A percentile compares a stretch with the other conserved stretches of the same genome.
Conservation (phyloP, 2,113 vertebrate genomes). For the Diadophis punctatus region DNA sequence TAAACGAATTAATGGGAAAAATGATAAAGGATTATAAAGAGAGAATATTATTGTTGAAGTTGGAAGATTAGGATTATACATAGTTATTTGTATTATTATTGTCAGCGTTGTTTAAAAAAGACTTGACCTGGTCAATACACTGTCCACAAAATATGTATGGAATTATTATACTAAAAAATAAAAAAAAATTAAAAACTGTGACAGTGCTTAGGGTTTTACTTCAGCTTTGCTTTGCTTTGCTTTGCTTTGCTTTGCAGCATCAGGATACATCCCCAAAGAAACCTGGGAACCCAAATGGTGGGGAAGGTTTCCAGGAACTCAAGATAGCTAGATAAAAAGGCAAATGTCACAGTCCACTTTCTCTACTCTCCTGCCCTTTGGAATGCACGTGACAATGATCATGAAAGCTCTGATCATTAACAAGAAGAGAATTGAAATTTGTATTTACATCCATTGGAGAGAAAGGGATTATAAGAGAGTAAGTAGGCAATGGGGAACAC, state of each 20-base stretch:
- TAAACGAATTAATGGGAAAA: too few species aligned
- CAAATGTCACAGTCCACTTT: not conserved
- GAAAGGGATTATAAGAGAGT: not conserved
- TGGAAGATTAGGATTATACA: too few species aligned
- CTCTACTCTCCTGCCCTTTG: not conserved
- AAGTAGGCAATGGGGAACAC: not conserved
- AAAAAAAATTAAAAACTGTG: too few species aligned
- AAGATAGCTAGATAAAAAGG: not conserved
- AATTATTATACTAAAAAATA: too few species aligned
- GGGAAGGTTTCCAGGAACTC: not conserved
- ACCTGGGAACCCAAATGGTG: not conserved
- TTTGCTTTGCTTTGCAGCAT: not conserved
- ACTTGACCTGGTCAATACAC: too few species aligned
- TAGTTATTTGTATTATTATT: too few species aligned
- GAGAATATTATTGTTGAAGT: too few species aligned
- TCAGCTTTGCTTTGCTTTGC: too few species aligned
- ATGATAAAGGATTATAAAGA: too few species aligned
- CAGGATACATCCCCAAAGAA: not conserved
- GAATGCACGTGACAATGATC: not conserved
- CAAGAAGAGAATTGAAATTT: not conserved
- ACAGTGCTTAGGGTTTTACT: not conserved
- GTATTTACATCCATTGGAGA: not conserved
- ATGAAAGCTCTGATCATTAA: not conserved
- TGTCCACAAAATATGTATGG: too few species aligned
- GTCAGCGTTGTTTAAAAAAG: too few species aligned